Evolutionary conservation across 23 tunicate genomes (phyloP).

Genomic region (Ciona savignyi): DNA sequence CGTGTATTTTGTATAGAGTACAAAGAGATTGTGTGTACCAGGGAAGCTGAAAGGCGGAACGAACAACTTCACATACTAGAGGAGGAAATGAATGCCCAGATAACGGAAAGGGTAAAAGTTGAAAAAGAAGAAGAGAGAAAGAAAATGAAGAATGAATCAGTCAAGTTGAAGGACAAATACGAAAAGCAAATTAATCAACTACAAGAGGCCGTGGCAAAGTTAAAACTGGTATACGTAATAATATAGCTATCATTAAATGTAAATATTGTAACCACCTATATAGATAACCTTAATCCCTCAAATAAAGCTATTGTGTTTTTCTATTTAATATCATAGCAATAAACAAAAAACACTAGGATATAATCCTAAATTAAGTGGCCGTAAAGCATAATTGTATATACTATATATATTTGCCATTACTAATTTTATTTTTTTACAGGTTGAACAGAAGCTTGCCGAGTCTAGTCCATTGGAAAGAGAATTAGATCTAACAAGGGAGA

Average conservation of each 20-base stretch:
- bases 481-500: conserved; percentile 57
- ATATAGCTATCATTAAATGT: conserved; percentile 13
- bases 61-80: conserved; percentile 51
- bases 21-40: too few species aligned
- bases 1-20: too few species aligned
- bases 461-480: conserved; percentile 43
- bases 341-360: too few species aligned
- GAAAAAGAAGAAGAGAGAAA: conserved; percentile 46
- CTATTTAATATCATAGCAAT: too few species aligned
- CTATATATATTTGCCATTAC: too few species aligned
- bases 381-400: neutral
- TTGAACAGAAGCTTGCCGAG: conserved; percentile 60
- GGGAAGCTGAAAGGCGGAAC: conserved; percentile 40
- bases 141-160: conserved; percentile 31
- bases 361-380: too few species aligned
- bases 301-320: too few species aligned
- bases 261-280: too few species aligned
- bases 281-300: too few species aligned
- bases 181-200: conserved; percentile 53
- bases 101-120: conserved; percentile 32
- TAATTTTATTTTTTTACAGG: conserved; percentile 19
- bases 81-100: conserved; percentile 83
- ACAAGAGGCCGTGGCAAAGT: conserved; percentile 58
- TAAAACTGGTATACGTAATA: conserved; percentile 61
- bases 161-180: conserved; percentile 25